Evolutionary conservation across 1,140 invertebrate species (phyloP), one percentile per base, ranked within the genome.

Genomic region (Drosophila subobscura): DNA sequence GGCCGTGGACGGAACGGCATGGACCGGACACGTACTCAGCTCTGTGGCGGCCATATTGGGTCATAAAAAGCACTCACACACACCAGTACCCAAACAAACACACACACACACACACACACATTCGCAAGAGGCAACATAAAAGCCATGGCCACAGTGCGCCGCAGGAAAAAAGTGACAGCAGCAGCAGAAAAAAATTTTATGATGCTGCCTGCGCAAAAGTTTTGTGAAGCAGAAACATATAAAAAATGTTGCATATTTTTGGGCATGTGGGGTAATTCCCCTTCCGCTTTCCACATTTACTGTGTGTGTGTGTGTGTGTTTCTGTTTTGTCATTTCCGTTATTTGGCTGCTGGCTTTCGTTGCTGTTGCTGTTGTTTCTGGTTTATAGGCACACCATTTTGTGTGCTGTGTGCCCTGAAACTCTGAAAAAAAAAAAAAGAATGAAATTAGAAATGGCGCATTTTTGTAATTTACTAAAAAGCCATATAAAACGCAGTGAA

Each of bases 171-270:
- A 85, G 73, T 81, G 83, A 81, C 81, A 85, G 77, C 73, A 55
- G 55, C 64, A 85, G 81, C 83, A 85, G 66, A 84, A 86, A 85
- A 77, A 88, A 85, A 81, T 86, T 85, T 85, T 85, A 85, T 88
- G 83, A 81, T 64, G 51, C 77, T 75, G 72, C 73, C 71, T 74
- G 73, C 55, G 72, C 63, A 76, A 78, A 88, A 83, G 79, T 76
- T 86, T 88, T 86, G 83, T 86, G 81, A 78, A 88, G 81, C 83
- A 86, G 81, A 86, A 86, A 76, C 83, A 88, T 83, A 86, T 86
- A 86, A 86, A 86, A 86, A 86, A 78, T 86, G 83, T 86, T 86
- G 83, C 83, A 86, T 86, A 86, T 86, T 86, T 88, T 83, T 58
- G 40, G 83, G 83, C 63, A 68, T 68, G 65, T 67, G 54, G 54